Evolutionary conservation across 2,888 invertebrate species (phyloP).

Genomic region (Conops quadrifasciatus): DNA sequence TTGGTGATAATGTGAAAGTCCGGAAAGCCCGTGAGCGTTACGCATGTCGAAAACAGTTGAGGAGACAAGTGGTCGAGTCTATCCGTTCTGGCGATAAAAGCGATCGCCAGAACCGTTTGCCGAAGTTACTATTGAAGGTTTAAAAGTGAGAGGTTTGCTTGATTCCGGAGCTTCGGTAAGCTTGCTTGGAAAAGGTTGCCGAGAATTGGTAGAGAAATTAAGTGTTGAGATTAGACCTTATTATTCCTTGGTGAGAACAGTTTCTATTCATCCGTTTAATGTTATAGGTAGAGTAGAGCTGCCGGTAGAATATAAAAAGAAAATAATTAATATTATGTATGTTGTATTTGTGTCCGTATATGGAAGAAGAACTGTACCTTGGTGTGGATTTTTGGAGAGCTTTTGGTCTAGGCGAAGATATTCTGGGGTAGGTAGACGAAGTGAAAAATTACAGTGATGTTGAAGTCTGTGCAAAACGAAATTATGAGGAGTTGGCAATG

Average conservation of each 20-base stretch:
- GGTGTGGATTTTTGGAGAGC: slow-evolving; percentile 39
- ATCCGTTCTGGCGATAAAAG: neutral
- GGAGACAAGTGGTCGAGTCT: neutral
- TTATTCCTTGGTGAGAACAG: slow-evolving; percentile 16
- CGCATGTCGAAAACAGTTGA: neutral
- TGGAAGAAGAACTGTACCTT: slow-evolving; percentile 34
- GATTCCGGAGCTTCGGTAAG: slow-evolving; percentile 36
- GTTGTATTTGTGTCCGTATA: slow-evolving; percentile 28
- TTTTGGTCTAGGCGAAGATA: slow-evolving; percentile 30
- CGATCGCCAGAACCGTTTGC: neutral
- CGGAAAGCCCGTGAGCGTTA: neutral
- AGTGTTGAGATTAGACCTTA: neutral
- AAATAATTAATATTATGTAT: neutral
- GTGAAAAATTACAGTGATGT: too few relatives aligned
- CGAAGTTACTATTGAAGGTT: neutral
- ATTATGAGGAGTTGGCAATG: neutral
- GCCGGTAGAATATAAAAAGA: neutral
- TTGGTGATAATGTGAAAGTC: neutral
- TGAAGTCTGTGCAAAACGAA: too few relatives aligned
- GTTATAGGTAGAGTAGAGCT: slow-evolving; percentile 24
- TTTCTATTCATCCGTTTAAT: slow-evolving; percentile 24
- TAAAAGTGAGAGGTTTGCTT: slow-evolving; percentile 15
- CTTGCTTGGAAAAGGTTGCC: slow-evolving; percentile 22
- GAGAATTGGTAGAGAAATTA: neutral
- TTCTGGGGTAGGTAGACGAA: neutral